Base-by-base conservation (phyloP, 2,797 vertebrate genomes). In the Leucoraja ocellata region DNA sequence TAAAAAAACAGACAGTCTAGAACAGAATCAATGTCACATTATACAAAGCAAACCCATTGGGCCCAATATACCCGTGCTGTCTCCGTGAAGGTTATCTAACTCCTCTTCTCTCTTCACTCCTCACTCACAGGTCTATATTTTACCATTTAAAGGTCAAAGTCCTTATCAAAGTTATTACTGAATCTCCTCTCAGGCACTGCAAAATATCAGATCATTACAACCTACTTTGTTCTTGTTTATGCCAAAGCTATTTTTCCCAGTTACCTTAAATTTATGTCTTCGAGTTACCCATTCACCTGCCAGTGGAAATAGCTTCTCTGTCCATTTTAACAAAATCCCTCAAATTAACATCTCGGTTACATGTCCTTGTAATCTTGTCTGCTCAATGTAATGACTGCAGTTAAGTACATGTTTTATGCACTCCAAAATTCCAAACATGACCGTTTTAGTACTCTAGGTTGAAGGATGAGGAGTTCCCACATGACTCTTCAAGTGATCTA, bases 111-210 rank as follows among this genome's bases (percentile, higher is more conserved):
- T 21, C 39, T 23, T 1, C 46, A 39, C 18, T 32, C 78, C 32
- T 58, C 28, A 1, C 80, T 3, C 23, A 11, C 23, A 28, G 46
- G 9, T 23, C 21, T 4, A 2, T 46, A 83, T 14, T 1, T n/a
- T 14, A 1, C 46, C 10, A 54, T 86, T 63, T 14, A n/a, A 86
- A 10, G 61, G 23, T 11, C 21, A 58, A 28, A 84, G 54, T 10
- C 81, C 54, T 83, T 83, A 25, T 61, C 36, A 84, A 84, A 86
- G 28, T 86, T 63, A 86, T 25, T 63, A 86, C 58, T n/a, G 58
- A 63, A n/a, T 84, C 23, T 61, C 46, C 23, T 61, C 13, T 25
- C 11, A 61, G 65, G 65, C 65, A 4, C 11, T 25, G 25, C 25
- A 54, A 32, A 32, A 32, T 63, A 14, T 86, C 81, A 84, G 25